phyloP scores from a whole-genome alignment of 1,140 invertebrate species.

The Pseudobourletiella spinata region DNA sequence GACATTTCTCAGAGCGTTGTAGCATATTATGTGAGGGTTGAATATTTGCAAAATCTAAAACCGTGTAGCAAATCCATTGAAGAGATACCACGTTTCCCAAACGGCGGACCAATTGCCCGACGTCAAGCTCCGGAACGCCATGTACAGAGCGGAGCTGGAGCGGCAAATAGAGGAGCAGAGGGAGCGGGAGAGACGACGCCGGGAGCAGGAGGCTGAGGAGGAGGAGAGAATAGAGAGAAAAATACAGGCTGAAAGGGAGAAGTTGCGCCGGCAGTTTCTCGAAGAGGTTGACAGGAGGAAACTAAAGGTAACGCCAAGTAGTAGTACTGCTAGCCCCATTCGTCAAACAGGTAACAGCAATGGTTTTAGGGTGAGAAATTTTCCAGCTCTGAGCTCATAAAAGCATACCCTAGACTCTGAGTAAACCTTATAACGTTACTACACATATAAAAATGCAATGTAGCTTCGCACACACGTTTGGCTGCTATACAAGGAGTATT shows the following conservation, averaged over 20 bases:
- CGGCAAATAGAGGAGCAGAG: conserved; percentile 27
- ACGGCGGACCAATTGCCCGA: conserved; percentile 30
- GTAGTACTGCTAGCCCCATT: not conserved
- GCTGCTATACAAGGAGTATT: too few relatives aligned
- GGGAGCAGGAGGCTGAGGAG: conserved; percentile 19
- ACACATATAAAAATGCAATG: too few relatives aligned
- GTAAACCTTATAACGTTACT: too few relatives aligned
- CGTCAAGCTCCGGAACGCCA: conserved; percentile 12
- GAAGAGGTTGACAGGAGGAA: conserved; percentile 23
- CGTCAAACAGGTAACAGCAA: not conserved
- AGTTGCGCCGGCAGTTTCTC: conserved; percentile 23
- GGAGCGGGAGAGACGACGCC: conserved; percentile 21
- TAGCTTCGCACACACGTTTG: too few relatives aligned
- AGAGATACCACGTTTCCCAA: conserved; percentile 26
- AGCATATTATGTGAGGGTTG: too few relatives aligned
- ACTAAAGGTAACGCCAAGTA: conserved; percentile 15
- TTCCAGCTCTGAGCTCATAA: too few relatives aligned
- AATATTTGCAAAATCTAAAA: not conserved
- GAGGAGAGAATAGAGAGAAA: conserved; percentile 27
- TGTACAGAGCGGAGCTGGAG: conserved; percentile 26
- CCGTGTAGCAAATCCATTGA: conserved; percentile 6
- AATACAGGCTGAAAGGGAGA: conserved; percentile 30
- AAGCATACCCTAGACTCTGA: too few relatives aligned
- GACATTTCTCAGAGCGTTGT: too few relatives aligned
- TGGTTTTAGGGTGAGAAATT: not conserved